Base-by-base conservation (phyloP, 1,140 invertebrate species). In the Ceratoteleas bidentatus region DNA sequence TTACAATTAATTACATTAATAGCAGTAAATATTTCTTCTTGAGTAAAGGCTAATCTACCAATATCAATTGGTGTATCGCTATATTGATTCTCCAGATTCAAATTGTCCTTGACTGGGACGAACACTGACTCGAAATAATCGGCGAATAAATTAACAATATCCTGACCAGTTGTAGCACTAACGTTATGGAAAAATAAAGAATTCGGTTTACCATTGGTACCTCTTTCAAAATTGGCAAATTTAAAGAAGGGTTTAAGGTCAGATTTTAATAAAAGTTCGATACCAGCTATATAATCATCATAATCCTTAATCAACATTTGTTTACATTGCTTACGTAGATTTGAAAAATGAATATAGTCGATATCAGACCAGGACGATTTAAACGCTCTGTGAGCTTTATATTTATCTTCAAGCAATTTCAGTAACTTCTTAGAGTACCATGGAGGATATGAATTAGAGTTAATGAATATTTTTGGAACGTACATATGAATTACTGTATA, bases 101-200 rank as follows among this genome's bases (percentile, higher is more conserved):
- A 2, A 49, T 13, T 13, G 6, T 2, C 10, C 0, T 49, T 49
- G 2, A n/a, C n/a, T 49, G 45, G n/a, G 1, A n/a, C n/a, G 13
- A 49, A 62, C 0, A 43, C 60, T 34, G 32, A 62, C 36, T 62
- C 32, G 14, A 62, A 62, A 50, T 50, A 62, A 3, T 45, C n/a
- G 0, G 60, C 60, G 16, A 62, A 62, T 9, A 62, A 6, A 62
- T 62, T 9, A 3, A 62, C 60, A 49, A 62, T 62, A 14, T 43
- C 45, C 4, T 15, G 43, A 14, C 10, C 7, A 4, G 6, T 6
- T 0, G 34, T 45, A 13, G 13, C 33, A 2, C 0, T 14, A 0
- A 3, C 16, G 7, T 60, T n/a, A 16, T 50, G 43, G 4, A 49
- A 40, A 36, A 3, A 49, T 45, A 50, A 49, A 3, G 6, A 5